Percentiles rank a stretch among this genome's conserved stretches.
Conservation (phyloP, 2,797 vertebrate species). For the Chaenodraco wilsoni region DNA sequence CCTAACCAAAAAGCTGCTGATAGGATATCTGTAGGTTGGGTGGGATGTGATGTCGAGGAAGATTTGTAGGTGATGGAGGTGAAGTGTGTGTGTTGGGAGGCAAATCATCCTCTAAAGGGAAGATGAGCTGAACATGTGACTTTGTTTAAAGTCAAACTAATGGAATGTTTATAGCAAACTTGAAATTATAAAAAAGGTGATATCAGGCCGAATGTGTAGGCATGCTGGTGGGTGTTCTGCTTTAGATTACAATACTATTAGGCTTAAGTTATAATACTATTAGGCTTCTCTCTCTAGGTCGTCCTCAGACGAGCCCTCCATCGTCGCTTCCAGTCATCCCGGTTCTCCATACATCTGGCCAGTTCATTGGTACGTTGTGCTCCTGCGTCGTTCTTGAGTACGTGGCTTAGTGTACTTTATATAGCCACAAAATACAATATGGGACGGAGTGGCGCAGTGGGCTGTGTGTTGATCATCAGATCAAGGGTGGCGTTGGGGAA, state of each 20-base stretch:
- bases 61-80: slow-evolving; percentile 18
- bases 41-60: neutral
- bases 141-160: slow-evolving; percentile 10
- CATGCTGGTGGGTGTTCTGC: neutral
- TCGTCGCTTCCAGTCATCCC: too few species aligned
- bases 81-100: neutral
- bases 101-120: slow-evolving; percentile 3
- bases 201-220: neutral
- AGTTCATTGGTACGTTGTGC: too few species aligned
- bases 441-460: too few species aligned
- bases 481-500: too few species aligned
- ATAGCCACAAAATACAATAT: neutral
- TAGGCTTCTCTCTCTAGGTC: neutral
- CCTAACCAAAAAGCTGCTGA: neutral
- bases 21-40: slow-evolving; percentile 2
- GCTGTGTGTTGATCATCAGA: too few species aligned
- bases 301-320: too few species aligned
- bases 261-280: too few species aligned
- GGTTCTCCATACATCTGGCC: too few species aligned
- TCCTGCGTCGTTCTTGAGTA: too few species aligned
- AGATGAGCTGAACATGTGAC: neutral
- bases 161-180: neutral
- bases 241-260: neutral
- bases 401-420: neutral
- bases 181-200: neutral